These are phyloP conservation scores for Eira barbara DNA, from an alignment of 2,113 vertebrate species.

Conservation along the genomic window DNA sequence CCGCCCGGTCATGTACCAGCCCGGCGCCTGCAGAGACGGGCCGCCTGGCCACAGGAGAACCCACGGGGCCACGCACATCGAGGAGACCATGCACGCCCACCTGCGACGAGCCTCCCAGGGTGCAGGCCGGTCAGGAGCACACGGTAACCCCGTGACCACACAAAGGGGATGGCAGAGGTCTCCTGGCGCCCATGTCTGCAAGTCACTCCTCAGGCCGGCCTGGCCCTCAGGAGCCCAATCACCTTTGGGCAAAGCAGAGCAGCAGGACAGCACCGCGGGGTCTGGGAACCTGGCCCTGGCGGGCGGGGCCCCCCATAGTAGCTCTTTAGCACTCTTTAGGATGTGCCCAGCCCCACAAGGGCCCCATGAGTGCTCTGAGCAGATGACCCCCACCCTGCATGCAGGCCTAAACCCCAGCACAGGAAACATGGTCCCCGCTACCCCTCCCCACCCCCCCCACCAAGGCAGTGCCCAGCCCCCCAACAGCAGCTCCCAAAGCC, in stretches of 20 bases:
- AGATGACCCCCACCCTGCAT: background rate
- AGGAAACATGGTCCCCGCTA: background rate
- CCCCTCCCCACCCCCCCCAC: background rate
- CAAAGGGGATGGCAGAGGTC: background rate
- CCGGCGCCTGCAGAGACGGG: rapidly evolving
- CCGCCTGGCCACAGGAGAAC: background rate
- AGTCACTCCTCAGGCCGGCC: background rate
- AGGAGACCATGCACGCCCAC: background rate
- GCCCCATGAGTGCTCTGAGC: background rate
- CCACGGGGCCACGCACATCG: background rate
- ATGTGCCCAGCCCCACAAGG: background rate
- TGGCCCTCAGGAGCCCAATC: background rate
- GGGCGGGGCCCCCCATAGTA: rapidly evolving
- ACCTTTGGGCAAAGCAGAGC: background rate
- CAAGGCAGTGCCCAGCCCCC: background rate
- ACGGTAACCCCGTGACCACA: rapidly evolving
- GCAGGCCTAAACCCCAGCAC: background rate
- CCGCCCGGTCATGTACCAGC: background rate
- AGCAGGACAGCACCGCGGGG: background rate
- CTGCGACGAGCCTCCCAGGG: background rate
- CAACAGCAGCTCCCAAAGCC: background rate
- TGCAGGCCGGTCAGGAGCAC: background rate
- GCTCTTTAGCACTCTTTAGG: background rate
- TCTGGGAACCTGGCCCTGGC: background rate
- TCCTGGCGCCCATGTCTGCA: no score